Base-by-base conservation (phyloP, 2,113 vertebrate genomes). In the Cyanistes caeruleus region DNA sequence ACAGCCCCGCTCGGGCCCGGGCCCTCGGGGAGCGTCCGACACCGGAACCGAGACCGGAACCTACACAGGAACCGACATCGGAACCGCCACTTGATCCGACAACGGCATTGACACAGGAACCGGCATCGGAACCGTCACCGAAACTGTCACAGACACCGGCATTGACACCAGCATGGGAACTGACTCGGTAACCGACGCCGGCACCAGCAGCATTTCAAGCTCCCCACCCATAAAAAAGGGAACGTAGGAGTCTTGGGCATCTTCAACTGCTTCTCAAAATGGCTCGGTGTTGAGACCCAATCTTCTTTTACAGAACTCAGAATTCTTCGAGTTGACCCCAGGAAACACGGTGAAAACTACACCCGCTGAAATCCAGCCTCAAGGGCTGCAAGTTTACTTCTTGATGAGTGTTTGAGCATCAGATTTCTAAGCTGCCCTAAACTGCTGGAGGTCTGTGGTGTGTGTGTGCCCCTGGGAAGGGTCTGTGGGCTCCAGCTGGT, bases 191-290 rank as follows among this genome's bases (percentile, higher is more conserved):
- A 39, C 12, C 1, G 11, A 15, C 27, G 14, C 20, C 0, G 9
- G 4, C n/a, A 31, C 3, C 3, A 1, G 2, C 37, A 23, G 11
- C 8, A 19, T 5, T 70, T 12, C 46, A 24, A 15, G 30, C 12
- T 52, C 15, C 8, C 12, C 30, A 41, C 19, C 6, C 24, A 41
- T 18, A n/a, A 28, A 49, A 15, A 51, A 41, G 11, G 9, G 15
- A 18, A 24, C 30, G 5, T 19, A 18, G 7, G 7, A 4, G 24
- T 44, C 37, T 16, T 43, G 10, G 13, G 30, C 13, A 13, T 43
- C 6, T 44, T 62, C 46, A 35, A 31, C 37, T 1, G 1, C 7
- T 35, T 16, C 16, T 60, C 6, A 24, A 25, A 35, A 13, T 13
- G 13, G 6, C 10, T 62, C 53, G 9, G 3, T 44, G 13, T 31